A percentile compares a stretch with the other conserved stretches of the same genome.
Conservation (phyloP, 2,113 vertebrate species). For the Cyprinodon brontotheroides region DNA sequence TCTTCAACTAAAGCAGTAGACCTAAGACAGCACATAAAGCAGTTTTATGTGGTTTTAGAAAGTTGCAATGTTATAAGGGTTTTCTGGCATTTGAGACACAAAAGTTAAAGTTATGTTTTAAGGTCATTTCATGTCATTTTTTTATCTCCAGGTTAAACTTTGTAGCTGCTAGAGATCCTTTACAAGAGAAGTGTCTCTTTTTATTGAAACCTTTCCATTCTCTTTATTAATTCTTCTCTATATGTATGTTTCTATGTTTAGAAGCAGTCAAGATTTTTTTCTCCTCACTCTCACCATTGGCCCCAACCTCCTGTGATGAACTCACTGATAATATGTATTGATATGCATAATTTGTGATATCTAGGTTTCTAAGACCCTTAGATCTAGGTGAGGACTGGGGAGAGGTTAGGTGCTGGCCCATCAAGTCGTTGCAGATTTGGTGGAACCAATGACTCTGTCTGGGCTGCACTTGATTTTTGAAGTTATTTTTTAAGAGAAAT, state of each 20-base stretch:
- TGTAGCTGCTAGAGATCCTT: not conserved
- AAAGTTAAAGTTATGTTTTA: not conserved
- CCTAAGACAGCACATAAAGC: not conserved
- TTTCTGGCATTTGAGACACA: not conserved
- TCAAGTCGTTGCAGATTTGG: no score
- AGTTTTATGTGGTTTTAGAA: not conserved
- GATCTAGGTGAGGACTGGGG: no score
- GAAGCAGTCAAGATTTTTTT: slow-evolving; percentile 19
- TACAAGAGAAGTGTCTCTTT: not conserved
- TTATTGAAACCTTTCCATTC: not conserved
- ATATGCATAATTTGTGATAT: not conserved
- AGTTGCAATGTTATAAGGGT: not conserved
- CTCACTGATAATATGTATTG: slow-evolving; percentile 36
- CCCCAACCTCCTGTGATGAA: slow-evolving; percentile 39
- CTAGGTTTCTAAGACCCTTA: no score
- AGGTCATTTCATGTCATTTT: not conserved
- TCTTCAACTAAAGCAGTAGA: not conserved
- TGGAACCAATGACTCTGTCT: no score
- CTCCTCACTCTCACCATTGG: slow-evolving; percentile 36
- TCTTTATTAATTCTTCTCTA: not conserved
- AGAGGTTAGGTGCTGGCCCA: no score
- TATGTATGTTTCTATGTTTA: slow-evolving; percentile 9
- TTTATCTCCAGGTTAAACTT: not conserved
- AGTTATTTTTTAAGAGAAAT: no score
- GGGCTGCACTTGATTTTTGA: no score